Evolutionary conservation across 2,113 vertebrate species (phyloP), one percentile per base, ranked within the genome.

Genomic region (Zootoca vivipara): DNA sequence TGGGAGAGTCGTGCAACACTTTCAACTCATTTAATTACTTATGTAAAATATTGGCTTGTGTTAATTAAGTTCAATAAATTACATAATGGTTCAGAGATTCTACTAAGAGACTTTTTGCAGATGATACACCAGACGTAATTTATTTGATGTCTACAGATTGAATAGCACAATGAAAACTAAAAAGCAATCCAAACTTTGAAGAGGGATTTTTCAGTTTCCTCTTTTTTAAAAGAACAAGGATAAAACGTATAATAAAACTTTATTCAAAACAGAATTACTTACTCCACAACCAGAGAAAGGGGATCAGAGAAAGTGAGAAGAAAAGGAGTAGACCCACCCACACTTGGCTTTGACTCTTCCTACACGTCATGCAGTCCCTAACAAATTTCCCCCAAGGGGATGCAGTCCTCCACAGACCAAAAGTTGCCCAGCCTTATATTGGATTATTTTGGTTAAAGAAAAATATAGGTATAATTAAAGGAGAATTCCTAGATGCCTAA

Each of bases 61-160:
- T 95, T 94, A 95, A 94, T 92, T 93, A 91, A 89, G 73, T 88
- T 58, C 89, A 94, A 74, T 90, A 93, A 92, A 95, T 94, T 90
- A 91, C 77, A 92, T n/a, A 78, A 12, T 38, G 67, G 70, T 78
- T 91, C 82, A 89, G 40, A 88, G 70, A 89, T 88, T 92, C 81
- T 83, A 72, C 87, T 89, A 82, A 91, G 93, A 91, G 84, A 26
- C 3, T 64, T 79, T 89, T 90, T 65, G 33, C 84, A 82, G 20
- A 74, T 5, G 65, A 46, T n/a, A 85, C 46, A 74, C 83, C 40
- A 56, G 35, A 67, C 22, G 33, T 56, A 78, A 69, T 83, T 78
- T 67, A 78, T 78, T 88, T 78, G 58, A 88, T 82, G 86, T 26
- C 38, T 87, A 46, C 79, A 82, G 7, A 42, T 6, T 15, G 38